Conservation (phyloP, 2,113 vertebrate species). For the Tylochromis polylepis region DNA sequence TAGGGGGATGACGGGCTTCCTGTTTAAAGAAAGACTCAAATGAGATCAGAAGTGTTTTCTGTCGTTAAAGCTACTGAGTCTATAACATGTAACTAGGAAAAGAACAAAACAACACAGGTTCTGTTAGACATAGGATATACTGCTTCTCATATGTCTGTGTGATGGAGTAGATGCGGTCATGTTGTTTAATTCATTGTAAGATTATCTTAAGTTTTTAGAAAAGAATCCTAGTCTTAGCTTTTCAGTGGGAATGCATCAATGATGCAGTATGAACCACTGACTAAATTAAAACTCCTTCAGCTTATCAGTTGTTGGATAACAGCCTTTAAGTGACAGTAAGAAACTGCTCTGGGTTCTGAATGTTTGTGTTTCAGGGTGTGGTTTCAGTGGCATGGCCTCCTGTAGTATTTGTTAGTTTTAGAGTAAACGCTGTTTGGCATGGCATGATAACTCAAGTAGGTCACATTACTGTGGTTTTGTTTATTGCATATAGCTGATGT, state of each 20-base stretch:
- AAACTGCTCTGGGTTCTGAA: neutral
- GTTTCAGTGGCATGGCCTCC: neutral
- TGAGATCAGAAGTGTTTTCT: neutral
- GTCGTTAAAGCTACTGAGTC: neutral
- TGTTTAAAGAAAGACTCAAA: neutral
- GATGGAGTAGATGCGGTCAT: neutral
- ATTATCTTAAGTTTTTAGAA: neutral
- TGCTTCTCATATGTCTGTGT: neutral
- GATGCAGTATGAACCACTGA: neutral
- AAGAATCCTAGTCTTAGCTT: neutral
- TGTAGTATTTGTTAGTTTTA: neutral
- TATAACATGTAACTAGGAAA: neutral
- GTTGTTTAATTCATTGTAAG: neutral
- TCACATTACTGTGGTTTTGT: neutral
- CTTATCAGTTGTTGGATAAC: neutral
- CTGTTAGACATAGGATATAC: neutral
- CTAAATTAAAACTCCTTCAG: neutral
- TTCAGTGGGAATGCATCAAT: neutral
- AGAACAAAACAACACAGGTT: neutral
- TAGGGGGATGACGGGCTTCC: neutral
- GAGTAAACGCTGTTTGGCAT: neutral
- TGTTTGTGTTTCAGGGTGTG: constrained; percentile 71
- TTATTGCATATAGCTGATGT: neutral
- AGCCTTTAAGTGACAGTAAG: neutral
- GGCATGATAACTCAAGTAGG: neutral